Evolutionary conservation across 2,888 invertebrate species (phyloP).

Genomic region (Epinotia brunnichana): DNA sequence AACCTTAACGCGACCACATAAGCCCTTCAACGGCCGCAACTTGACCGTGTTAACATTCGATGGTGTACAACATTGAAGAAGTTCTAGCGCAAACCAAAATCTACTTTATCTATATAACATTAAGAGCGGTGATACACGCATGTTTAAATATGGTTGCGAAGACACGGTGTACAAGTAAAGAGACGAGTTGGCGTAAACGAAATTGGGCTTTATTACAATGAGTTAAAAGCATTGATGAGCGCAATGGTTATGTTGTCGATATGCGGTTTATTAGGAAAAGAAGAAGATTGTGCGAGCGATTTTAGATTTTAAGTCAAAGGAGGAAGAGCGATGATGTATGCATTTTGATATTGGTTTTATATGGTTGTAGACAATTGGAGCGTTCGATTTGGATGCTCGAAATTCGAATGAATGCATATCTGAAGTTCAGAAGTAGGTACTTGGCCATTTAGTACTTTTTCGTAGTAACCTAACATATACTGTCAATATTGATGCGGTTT

Average conservation of each 20-base stretch:
- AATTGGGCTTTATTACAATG: constrained; percentile 3
- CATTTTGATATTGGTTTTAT: constrained; percentile 13
- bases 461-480: too few species aligned
- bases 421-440: background rate
- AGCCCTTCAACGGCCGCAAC: background rate
- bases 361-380: constrained; percentile 3
- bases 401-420: background rate
- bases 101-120: background rate
- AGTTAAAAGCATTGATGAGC: background rate
- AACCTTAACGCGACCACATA: background rate
- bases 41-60: constrained; percentile 22
- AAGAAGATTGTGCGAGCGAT: background rate
- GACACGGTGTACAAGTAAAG: constrained; percentile 13
- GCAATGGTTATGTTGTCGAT: constrained; percentile 2
- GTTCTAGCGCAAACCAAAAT: background rate
- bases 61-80: background rate
- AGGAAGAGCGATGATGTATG: background rate
- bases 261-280: constrained; percentile 1
- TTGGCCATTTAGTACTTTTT: too few species aligned
- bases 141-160: constrained; percentile 1
- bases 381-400: constrained; percentile 22
- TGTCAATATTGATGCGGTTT: too few species aligned
- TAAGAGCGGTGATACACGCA: constrained; percentile 6
- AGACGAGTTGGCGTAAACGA: background rate
- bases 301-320: background rate